Evolutionary conservation across 2,113 vertebrate species (phyloP).

Genomic region (Microcebus murinus): DNA sequence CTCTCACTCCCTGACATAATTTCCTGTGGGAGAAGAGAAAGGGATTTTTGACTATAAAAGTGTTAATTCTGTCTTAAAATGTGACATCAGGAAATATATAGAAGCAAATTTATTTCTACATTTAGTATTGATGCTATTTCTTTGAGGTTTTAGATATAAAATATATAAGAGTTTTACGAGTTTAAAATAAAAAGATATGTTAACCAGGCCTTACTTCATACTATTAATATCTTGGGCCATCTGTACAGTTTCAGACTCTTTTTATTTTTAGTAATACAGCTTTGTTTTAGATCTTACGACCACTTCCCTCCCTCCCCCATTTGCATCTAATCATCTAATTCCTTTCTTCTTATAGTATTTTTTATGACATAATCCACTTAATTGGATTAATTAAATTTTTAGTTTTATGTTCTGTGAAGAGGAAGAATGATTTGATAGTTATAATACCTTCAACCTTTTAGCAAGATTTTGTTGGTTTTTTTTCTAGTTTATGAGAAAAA

Average conservation of each 20-base stretch:
- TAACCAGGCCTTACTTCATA: not conserved
- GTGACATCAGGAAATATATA: not conserved
- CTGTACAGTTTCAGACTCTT: not conserved
- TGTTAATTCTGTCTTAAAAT: not conserved
- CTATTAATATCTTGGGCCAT: not conserved
- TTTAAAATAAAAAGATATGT: constrained; percentile 6
- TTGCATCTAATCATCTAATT: constrained; percentile 18
- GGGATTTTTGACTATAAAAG: not conserved
- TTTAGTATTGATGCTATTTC: constrained; percentile 18
- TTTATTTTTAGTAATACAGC: not conserved
- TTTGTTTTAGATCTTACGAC: not conserved
- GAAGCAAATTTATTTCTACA: not conserved
- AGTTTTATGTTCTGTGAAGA: not conserved
- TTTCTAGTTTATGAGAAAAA: not conserved
- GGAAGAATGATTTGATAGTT: not conserved
- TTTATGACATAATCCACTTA: not conserved
- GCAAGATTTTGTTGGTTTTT: not conserved
- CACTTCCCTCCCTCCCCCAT: not conserved
- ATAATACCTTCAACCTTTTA: not conserved
- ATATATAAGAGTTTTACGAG: not conserved
- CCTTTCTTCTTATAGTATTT: not conserved
- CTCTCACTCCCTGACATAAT: not conserved
- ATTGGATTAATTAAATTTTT: not conserved
- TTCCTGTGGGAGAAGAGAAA: not conserved
- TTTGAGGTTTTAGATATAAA: not conserved